Evolutionary conservation across 2,797 vertebrate genomes (phyloP), one percentile per base, ranked within the genome.

Genomic region (Microctenopoma lineatum): DNA sequence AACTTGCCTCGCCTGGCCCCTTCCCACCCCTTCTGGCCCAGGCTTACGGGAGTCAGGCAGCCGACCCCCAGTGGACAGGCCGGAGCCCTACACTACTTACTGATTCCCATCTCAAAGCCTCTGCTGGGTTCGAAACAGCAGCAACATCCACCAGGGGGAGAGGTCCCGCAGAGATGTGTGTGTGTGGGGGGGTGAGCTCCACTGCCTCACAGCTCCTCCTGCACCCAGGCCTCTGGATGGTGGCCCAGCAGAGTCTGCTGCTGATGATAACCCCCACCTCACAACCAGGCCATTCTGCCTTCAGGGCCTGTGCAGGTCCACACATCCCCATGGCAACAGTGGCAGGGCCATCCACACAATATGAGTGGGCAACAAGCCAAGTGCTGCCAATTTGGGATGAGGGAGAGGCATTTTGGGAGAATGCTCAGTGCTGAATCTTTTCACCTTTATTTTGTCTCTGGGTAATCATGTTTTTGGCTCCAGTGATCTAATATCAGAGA

Each of bases 251-350:
- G 81, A 84, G 86, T 90, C 90, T 92, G 92, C 87, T 88, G 77
- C 77, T 87, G 85, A 90, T 84, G 90, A 93, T 93, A 93, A 93
- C 88, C 91, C 91, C 91, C 89, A 83, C 87, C 86, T 89, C 81
- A 82, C 87, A 81, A 77, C 81, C 89, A 84, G 87, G 84, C 86
- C 89, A 69, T 80, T 86, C 85, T 86, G 89, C 90, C 92, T 93
- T 89, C 84, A 84, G 88, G 91, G 89, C 84, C 88, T 90, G 84
- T 72, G 84, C 91, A 91, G 91, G 93, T 93, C 92, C 91, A 90
- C 87, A 91, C 82, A 90, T 94, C 93, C 90, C 93, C 93, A 95
- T 95, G 92, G 93, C 93, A 94, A 95, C 94, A 89, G 92, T 92
- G 90, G 90, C 89, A 93, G 89, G 90, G 91, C 91, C 77, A 83